These are phyloP conservation scores for Polylopha cassiicola DNA, from an alignment of 2,888 invertebrate species.

Conservation along the genomic window DNA sequence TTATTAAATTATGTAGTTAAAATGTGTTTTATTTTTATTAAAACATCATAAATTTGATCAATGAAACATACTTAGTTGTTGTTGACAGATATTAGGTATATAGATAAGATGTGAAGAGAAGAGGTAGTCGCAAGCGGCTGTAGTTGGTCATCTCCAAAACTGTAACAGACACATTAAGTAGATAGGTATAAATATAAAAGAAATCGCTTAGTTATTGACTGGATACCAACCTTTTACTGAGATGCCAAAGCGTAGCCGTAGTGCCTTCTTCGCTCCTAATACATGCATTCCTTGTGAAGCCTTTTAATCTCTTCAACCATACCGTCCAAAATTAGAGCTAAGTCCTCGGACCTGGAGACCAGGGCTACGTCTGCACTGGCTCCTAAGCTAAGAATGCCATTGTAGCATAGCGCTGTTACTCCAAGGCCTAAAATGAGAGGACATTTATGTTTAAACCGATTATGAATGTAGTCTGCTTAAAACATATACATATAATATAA, in stretches of 20 bases:
- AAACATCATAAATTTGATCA: not conserved
- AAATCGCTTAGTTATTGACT: not conserved
- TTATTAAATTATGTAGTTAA: not conserved
- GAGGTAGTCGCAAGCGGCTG: slow-evolving; percentile 8
- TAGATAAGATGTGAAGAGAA: not conserved
- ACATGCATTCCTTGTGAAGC: slow-evolving; percentile 35
- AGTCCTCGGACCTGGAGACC: slow-evolving; percentile 46
- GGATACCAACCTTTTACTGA: slow-evolving; percentile 45
- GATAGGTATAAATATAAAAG: no score
- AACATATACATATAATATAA: no score
- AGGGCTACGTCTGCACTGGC: slow-evolving; percentile 63
- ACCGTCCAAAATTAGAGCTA: slow-evolving; percentile 52
- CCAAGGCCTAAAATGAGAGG: slow-evolving; percentile 54
- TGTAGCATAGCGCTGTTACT: slow-evolving; percentile 67
- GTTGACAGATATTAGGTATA: not conserved
- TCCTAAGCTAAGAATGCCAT: slow-evolving; percentile 63
- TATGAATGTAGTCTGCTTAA: no score
- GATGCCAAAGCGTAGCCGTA: slow-evolving; percentile 35
- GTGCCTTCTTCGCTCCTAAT: slow-evolving; percentile 12
- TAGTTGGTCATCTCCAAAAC: slow-evolving; percentile 35
- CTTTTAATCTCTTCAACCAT: slow-evolving; percentile 53
- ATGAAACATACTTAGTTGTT: not conserved
- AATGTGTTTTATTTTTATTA: not conserved
- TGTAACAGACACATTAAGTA: no score
- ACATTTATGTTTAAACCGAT: no score